Conservation (phyloP, 2,888 invertebrate genomes). For the Anodontia alba region DNA sequence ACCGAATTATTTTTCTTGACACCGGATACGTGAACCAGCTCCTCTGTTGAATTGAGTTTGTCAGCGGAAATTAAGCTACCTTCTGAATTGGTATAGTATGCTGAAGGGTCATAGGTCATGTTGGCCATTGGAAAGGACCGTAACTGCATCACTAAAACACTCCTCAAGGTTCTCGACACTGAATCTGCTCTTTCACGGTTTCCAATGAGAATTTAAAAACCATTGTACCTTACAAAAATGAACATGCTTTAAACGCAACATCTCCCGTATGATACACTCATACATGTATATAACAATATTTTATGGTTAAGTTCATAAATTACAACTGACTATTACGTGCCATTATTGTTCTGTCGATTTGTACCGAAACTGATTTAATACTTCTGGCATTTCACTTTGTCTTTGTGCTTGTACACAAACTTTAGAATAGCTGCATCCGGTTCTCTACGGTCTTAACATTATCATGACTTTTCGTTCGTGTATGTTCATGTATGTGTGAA, state of each 20-base stretch:
- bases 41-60: slow-evolving; percentile 29
- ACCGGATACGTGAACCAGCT: slow-evolving; percentile 31
- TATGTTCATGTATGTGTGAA: too few species aligned
- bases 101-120: slow-evolving; percentile 15
- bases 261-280: too few species aligned
- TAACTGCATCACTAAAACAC: not conserved
- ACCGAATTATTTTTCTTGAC: slow-evolving; percentile 62
- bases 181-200: not conserved
- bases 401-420: too few species aligned
- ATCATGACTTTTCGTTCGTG: too few species aligned
- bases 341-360: too few species aligned
- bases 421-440: too few species aligned
- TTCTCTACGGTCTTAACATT: too few species aligned
- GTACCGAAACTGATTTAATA: too few species aligned
- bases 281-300: too few species aligned
- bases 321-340: too few species aligned
- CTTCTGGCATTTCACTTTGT: too few species aligned
- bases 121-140: slow-evolving; percentile 23
- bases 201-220: not conserved
- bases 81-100: not conserved
- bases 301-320: too few species aligned
- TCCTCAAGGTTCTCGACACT: not conserved
- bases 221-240: not conserved
- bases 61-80: not conserved
- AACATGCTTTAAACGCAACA: not conserved